These are phyloP conservation scores for Lepidochrysops patricia DNA, from an alignment of 2,888 invertebrate species.

Conservation along the genomic window DNA sequence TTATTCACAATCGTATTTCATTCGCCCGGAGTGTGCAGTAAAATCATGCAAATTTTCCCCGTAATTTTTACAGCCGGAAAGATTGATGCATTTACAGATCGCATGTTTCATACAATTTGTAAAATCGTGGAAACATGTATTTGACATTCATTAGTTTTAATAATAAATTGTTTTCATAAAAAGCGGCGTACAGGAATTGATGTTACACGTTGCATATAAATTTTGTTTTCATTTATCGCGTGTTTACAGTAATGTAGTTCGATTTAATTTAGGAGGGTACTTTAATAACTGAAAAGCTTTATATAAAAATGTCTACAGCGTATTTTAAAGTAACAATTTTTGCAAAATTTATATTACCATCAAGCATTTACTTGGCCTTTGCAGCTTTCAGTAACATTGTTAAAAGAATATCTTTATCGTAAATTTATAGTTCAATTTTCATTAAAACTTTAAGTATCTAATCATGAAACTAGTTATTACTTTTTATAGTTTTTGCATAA, in stretches of 20 bases:
- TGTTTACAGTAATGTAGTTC: not conserved
- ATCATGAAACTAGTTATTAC: not conserved
- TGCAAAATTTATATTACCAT: not conserved
- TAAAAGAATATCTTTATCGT: not conserved
- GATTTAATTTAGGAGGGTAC: not conserved
- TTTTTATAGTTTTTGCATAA: not conserved
- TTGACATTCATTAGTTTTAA: not conserved
- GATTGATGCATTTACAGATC: not conserved
- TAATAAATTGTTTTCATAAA: not conserved
- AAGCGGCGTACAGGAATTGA: not conserved
- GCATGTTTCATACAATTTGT: conserved; percentile 1
- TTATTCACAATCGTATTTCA: not conserved
- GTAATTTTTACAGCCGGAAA: not conserved
- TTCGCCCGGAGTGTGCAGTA: not conserved
- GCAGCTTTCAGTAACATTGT: not conserved
- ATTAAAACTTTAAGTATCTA: not conserved
- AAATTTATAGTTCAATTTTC: too few relatives aligned
- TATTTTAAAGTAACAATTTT: not conserved
- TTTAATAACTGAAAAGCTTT: not conserved
- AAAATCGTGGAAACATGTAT: not conserved
- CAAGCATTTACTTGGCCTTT: too few relatives aligned
- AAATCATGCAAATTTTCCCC: not conserved
- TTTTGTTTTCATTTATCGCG: not conserved
- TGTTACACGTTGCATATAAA: not conserved
- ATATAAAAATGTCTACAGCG: not conserved